Percentiles rank a stretch among this genome's conserved stretches.
phyloP scores from a whole-genome alignment of 1,140 invertebrate genomes.

The Sinonovacula constricta region DNA sequence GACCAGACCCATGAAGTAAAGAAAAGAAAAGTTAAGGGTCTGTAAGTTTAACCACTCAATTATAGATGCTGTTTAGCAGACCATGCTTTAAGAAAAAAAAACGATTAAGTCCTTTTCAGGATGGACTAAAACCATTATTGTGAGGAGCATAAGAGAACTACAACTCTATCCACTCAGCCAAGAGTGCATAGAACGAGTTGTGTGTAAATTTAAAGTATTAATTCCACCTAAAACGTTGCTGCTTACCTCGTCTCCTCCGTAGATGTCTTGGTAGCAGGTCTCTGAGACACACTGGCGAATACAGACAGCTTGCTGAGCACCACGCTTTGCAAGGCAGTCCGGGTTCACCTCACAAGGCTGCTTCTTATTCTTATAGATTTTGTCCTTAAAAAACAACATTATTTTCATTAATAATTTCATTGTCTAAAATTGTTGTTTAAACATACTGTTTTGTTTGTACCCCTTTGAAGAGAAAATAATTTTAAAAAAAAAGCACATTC shows the following conservation, averaged over 20 bases:
- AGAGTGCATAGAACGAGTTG: no score
- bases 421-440: not conserved
- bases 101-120: no score
- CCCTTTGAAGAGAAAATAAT: not conserved
- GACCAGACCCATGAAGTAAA: no score
- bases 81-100: no score
- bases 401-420: not conserved
- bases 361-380: constrained; percentile 58
- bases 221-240: no score
- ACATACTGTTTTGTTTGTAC: not conserved
- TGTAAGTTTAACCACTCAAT: no score
- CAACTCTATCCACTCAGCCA: no score
- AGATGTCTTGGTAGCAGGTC: constrained; percentile 64
- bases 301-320: constrained; percentile 62
- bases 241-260: constrained; percentile 60
- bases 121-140: no score
- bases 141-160: no score
- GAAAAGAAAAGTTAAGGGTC: no score
- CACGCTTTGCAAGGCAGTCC: constrained; percentile 58
- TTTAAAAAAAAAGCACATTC: not conserved
- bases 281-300: constrained; percentile 64
- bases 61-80: no score
- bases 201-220: no score
- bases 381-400: constrained; percentile 54
- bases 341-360: constrained; percentile 64